phyloP scores from a whole-genome alignment of 2,888 invertebrate genomes.

The Sceliomorpha sp. region DNA sequence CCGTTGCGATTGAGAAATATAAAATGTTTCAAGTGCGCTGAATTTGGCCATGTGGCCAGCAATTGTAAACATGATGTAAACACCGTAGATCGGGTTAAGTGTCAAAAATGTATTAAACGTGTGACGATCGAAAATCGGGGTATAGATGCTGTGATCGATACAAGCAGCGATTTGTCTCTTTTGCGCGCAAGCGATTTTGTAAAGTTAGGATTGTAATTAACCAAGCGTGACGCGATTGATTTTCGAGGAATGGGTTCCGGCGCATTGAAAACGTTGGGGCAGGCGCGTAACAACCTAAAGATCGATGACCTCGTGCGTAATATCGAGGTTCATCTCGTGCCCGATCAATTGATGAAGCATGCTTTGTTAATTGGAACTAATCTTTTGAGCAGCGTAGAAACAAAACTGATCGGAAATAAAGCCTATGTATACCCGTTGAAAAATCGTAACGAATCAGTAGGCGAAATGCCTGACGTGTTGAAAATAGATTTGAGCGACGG shows the following conservation, averaged over 20 bases:
- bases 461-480: neutral
- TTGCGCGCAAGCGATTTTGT: neutral
- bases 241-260: neutral
- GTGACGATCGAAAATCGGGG: neutral
- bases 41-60: conserved; percentile 1
- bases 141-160: neutral
- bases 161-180: neutral
- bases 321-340: neutral
- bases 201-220: neutral
- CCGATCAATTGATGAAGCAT: neutral
- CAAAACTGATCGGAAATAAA: no score
- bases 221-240: neutral
- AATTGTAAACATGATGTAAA: no score
- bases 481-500: neutral
- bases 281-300: neutral
- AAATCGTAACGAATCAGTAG: neutral
- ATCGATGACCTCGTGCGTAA: neutral
- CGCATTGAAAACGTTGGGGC: neutral
- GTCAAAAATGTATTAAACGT: no score
- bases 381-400: neutral
- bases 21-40: conserved; percentile 4
- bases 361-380: neutral
- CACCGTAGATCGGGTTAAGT: no score
- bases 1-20: neutral
- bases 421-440: no score